Evolutionary conservation across 1,140 invertebrate genomes (phyloP).

Genomic region (Amyelois transitella): DNA sequence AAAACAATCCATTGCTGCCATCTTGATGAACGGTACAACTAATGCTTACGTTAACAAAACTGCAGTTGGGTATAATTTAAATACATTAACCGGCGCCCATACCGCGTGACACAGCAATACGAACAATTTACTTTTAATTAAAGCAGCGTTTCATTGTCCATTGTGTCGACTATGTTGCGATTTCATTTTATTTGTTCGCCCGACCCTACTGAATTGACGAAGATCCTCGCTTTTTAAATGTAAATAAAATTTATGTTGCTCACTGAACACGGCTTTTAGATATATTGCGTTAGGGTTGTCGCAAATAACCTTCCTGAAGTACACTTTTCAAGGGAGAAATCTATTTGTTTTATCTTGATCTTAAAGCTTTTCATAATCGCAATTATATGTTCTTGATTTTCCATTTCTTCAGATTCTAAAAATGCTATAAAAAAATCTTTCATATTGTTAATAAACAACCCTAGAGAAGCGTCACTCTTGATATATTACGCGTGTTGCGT

Average conservation of each 20-base stretch:
- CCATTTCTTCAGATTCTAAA: no score
- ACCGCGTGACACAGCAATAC: constrained; percentile 6
- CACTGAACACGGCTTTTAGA: constrained; percentile 16
- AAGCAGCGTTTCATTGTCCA: constrained; percentile 36
- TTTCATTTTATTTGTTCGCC: constrained; percentile 42
- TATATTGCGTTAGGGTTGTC: background rate
- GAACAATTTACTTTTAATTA: constrained; percentile 53
- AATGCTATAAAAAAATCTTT: no score
- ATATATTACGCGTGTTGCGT: background rate
- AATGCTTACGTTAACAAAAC: background rate
- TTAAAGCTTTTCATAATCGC: no score
- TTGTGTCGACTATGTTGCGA: constrained; percentile 23
- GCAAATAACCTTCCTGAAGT: background rate
- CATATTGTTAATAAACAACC: background rate
- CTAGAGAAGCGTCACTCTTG: background rate
- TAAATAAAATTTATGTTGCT: constrained; percentile 27
- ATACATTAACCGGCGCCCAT: background rate
- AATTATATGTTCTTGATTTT: no score
- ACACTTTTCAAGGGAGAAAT: no score
- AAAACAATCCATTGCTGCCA: no score
- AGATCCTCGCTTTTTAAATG: constrained; percentile 27
- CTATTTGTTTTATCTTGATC: no score
- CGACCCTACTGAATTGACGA: constrained; percentile 28
- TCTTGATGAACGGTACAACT: no score
- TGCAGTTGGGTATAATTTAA: background rate